Evolutionary conservation across 2,113 vertebrate species (phyloP).

Genomic region (Arothron firmamentum): DNA sequence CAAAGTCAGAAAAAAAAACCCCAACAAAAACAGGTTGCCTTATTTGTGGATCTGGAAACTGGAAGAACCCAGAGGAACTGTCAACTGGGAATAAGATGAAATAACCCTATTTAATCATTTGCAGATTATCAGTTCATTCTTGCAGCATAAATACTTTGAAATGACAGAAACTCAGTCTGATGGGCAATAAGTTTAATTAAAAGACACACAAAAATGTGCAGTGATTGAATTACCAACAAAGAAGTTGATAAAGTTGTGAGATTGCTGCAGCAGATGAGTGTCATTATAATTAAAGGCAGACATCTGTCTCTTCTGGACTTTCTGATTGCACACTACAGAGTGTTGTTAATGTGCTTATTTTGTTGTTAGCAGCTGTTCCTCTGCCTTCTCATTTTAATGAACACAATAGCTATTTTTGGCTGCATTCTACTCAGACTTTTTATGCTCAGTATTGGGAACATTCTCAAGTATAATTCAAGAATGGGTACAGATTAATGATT

Average conservation of each 20-base stretch:
- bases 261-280: slow-evolving; percentile 19
- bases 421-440: slow-evolving; percentile 3
- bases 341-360: slow-evolving; percentile 69
- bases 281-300: slow-evolving; percentile 54
- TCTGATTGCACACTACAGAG: slow-evolving; percentile 54
- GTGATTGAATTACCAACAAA: slow-evolving; percentile 2
- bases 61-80: neutral
- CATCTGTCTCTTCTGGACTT: slow-evolving; percentile 62
- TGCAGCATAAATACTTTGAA: neutral
- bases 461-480: slow-evolving; percentile 11
- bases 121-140: neutral
- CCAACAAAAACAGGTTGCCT: slow-evolving; percentile 9
- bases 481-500: slow-evolving; percentile 37
- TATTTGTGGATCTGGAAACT: slow-evolving; percentile 16
- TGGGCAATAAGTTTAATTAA: neutral
- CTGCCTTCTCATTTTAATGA: slow-evolving; percentile 57
- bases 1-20: slow-evolving; percentile 5
- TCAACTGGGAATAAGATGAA: too few species aligned
- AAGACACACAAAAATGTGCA: neutral
- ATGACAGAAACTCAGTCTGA: neutral
- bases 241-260: slow-evolving; percentile 25
- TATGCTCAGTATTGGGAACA: slow-evolving; percentile 7
- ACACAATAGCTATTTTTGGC: slow-evolving; percentile 54
- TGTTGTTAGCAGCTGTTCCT: slow-evolving; percentile 65
- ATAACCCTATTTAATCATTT: too few species aligned